Percentiles rank a stretch among this genome's conserved stretches.
Evolutionary conservation across 2,113 vertebrate genomes (phyloP).

Genomic region (Phylloscopus trochilus): DNA sequence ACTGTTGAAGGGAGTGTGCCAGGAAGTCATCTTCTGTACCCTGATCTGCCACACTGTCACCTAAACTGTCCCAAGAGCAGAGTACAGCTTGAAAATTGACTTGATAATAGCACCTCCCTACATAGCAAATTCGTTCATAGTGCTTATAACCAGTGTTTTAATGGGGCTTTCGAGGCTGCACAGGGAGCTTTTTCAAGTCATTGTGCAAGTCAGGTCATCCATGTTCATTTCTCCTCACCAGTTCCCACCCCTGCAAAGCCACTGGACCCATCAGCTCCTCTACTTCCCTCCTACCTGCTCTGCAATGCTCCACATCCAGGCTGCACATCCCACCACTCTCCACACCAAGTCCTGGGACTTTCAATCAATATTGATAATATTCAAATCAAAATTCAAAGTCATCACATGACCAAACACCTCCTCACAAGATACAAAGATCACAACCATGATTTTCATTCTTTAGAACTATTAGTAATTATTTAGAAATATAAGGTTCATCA

Average conservation of each 20-base stretch:
- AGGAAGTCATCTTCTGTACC: not conserved
- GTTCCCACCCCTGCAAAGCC: not conserved
- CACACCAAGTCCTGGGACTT: not conserved
- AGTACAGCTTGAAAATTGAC: not conserved
- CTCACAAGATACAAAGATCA: not conserved
- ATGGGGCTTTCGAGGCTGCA: not conserved
- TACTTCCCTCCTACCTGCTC: not conserved
- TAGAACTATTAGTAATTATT: not conserved
- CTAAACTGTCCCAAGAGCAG: not conserved
- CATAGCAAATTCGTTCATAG: not conserved
- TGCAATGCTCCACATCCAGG: not conserved
- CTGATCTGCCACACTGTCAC: not conserved
- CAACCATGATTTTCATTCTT: not conserved
- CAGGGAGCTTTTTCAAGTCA: not conserved
- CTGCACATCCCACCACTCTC: not conserved
- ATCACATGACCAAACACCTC: not conserved
- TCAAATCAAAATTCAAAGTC: not conserved
- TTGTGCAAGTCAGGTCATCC: not conserved
- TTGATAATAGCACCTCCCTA: not conserved
- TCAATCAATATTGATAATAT: not conserved
- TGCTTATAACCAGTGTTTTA: not conserved
- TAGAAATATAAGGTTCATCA: not conserved
- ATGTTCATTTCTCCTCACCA: not conserved
- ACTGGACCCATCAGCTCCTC: not conserved
- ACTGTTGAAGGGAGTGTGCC: rapidly evolving